These are phyloP conservation scores for Leucopternis melanops DNA, from an alignment of 2,113 vertebrate species.

Conservation along the genomic window DNA sequence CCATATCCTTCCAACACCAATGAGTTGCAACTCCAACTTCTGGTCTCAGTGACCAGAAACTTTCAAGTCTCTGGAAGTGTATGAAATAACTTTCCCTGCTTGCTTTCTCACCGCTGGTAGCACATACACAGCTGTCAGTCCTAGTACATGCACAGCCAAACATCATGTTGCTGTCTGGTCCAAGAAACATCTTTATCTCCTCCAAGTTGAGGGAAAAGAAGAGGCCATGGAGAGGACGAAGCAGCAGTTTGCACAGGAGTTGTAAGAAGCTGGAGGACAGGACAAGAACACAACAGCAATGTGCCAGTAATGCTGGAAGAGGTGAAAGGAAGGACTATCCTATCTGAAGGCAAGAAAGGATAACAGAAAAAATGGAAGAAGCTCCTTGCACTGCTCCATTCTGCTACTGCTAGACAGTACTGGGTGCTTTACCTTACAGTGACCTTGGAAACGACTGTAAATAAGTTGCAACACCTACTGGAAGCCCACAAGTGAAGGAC, in stretches of 20 bases:
- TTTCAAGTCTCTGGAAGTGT: neutral
- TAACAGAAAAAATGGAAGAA: neutral
- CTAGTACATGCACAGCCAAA: accelerated
- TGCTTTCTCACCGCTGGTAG: neutral
- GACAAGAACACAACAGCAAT: neutral
- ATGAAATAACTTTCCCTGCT: neutral
- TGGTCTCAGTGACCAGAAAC: neutral
- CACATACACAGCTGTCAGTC: neutral
- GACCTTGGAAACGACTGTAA: neutral
- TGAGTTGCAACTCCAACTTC: neutral
- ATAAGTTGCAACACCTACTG: neutral
- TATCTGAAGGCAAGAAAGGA: neutral
- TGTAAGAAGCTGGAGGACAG: neutral
- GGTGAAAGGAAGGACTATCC: neutral
- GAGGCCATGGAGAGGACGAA: neutral
- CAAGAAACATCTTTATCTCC: accelerated
- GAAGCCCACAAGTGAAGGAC: neutral
- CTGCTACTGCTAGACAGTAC: neutral
- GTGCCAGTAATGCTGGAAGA: neutral
- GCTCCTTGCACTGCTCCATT: neutral
- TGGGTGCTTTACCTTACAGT: neutral
- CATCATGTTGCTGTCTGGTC: neutral
- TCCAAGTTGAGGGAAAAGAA: neutral
- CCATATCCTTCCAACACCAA: neutral
- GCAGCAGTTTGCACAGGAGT: neutral